Conservation (phyloP, 1,140 invertebrate genomes). For the Drosophila malerkotliana region DNA sequence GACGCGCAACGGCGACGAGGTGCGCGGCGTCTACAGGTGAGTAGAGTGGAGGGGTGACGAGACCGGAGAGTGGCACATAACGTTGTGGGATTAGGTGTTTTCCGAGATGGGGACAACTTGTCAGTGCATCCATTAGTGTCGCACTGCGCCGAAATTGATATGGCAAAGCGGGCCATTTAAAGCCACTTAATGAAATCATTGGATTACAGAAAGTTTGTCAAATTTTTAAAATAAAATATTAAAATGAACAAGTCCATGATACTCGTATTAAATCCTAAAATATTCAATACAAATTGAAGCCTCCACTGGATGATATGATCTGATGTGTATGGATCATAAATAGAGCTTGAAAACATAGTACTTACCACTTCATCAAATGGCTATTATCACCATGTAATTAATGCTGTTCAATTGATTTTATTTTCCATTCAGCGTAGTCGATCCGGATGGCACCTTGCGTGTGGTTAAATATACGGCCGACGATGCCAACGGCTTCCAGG, state of each 20-base stretch:
- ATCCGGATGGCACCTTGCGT: conserved; percentile 85
- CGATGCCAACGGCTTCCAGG: conserved; percentile 85
- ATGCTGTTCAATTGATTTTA: conserved; percentile 14
- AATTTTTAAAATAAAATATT: too few relatives aligned
- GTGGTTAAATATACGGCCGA: conserved; percentile 85
- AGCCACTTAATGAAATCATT: conserved; percentile 6
- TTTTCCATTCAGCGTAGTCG: conserved; percentile 79
- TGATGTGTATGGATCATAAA: too few relatives aligned
- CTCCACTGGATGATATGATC: too few relatives aligned
- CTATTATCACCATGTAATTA: not conserved
- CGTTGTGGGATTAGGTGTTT: not conserved
- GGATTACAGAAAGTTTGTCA: not conserved
- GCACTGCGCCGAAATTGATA: conserved; percentile 31
- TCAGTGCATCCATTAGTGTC: conserved; percentile 54
- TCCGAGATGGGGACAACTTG: conserved; percentile 33
- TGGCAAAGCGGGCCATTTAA: conserved; percentile 5
- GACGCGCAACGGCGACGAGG: conserved; percentile 88
- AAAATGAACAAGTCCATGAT: too few relatives aligned
- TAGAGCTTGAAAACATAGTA: too few relatives aligned
- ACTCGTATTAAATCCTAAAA: too few relatives aligned
- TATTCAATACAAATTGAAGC: too few relatives aligned
- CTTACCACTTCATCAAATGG: not conserved
- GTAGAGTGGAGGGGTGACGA: conserved; percentile 9
- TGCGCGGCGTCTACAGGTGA: conserved; percentile 88
- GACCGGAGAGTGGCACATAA: not conserved